Evolutionary conservation across 53 echinoderm and acorn worm genomes (phyloP).

Genomic region (Mesocentrotus franciscanus): DNA sequence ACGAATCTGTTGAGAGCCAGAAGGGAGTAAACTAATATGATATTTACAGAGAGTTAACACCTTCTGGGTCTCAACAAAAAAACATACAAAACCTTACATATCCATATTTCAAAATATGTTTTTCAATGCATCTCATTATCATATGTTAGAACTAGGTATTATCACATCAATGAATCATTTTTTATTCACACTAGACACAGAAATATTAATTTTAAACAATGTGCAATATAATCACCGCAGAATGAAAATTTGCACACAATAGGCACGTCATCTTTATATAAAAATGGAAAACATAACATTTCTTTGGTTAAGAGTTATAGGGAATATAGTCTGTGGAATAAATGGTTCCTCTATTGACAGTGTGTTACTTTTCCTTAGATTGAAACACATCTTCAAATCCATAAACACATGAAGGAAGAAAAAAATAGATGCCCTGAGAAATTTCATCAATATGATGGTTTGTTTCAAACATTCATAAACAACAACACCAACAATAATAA

Average conservation of each 20-base stretch:
- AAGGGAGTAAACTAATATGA: too few relatives aligned
- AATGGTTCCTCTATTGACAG: neutral
- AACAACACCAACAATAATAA: neutral
- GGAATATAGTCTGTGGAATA: neutral
- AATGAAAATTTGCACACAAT: neutral
- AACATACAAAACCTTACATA: neutral
- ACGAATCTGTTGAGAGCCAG: too few relatives aligned
- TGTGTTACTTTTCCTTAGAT: neutral
- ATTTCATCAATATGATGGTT: neutral
- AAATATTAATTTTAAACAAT: neutral
- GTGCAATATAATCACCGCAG: neutral
- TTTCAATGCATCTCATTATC: neutral
- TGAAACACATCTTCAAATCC: neutral
- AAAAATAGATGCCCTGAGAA: neutral
- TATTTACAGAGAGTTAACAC: too few relatives aligned
- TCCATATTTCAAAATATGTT: neutral
- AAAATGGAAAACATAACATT: neutral
- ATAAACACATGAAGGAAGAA: neutral
- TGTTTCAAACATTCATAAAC: too few relatives aligned
- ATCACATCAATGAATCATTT: neutral
- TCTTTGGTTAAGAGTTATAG: neutral
- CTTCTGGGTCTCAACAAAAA: neutral
- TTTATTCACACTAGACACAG: neutral
- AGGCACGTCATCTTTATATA: neutral
- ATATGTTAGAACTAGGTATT: neutral